Percentiles rank a stretch among this genome's conserved stretches.
These are phyloP conservation scores for Intellagama lesueurii DNA, from an alignment of 2,797 vertebrate genomes.

Conservation along the genomic window DNA sequence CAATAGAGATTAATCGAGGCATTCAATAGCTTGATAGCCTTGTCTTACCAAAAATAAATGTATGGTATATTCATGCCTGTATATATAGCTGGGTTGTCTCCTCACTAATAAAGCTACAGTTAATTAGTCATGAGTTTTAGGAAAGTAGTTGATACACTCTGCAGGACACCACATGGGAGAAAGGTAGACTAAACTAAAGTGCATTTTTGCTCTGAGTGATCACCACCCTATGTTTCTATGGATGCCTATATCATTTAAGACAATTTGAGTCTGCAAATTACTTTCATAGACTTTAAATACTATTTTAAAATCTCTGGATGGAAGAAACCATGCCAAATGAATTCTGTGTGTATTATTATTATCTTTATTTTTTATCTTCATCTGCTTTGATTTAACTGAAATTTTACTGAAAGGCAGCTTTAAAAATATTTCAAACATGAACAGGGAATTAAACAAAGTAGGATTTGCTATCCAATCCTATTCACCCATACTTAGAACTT, in stretches of 20 bases:
- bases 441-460: background rate
- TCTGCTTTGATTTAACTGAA: background rate
- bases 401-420: background rate
- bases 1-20: constrained; percentile 24
- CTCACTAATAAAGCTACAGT: background rate
- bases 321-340: background rate
- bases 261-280: background rate
- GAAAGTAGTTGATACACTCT: background rate
- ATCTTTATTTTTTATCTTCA: background rate
- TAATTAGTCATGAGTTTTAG: background rate
- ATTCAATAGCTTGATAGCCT: constrained; percentile 9
- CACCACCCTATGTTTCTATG: background rate
- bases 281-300: background rate
- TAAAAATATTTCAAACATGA: background rate
- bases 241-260: background rate
- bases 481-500: background rate
- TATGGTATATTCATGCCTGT: background rate
- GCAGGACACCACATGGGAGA: background rate
- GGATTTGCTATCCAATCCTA: background rate
- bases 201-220: background rate
- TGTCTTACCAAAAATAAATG: constrained; percentile 14
- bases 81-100: background rate
- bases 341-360: background rate
- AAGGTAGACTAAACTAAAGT: background rate
- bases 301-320: background rate